Evolutionary conservation across 2,888 invertebrate genomes (phyloP).

Genomic region (Cylindroiulus punctatus): DNA sequence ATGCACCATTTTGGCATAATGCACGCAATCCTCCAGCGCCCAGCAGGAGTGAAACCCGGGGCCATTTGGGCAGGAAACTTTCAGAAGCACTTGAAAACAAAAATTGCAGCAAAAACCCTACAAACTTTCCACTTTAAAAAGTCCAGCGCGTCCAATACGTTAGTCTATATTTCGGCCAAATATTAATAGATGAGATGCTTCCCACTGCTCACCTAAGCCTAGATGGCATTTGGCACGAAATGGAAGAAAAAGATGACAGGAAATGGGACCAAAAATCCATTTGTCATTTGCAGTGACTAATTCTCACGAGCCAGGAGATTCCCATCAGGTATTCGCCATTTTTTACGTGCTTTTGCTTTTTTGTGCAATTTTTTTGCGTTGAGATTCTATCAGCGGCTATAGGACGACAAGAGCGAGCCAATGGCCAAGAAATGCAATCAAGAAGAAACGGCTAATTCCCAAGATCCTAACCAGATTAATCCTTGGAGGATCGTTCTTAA

Average conservation of each 20-base stretch:
- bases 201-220: neutral
- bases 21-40: slow-evolving; percentile 7
- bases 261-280: neutral
- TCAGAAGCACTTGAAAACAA: neutral
- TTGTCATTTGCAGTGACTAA: neutral
- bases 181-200: too few relatives aligned
- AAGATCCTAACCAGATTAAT: neutral
- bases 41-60: neutral
- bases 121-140: neutral
- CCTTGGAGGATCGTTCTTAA: neutral
- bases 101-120: neutral
- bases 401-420: neutral
- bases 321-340: neutral
- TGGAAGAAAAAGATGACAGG: slow-evolving; percentile 6
- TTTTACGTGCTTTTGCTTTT: neutral
- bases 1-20: neutral
- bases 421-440: slow-evolving; percentile 8
- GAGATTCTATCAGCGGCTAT: neutral
- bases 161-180: too few relatives aligned
- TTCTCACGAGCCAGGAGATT: neutral
- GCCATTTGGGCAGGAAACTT: neutral
- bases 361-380: neutral
- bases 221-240: neutral
- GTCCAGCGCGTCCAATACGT: neutral
- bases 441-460: neutral